Evolutionary conservation across 2,797 vertebrate genomes (phyloP).

Genomic region (Anabacerthia variegaticeps): DNA sequence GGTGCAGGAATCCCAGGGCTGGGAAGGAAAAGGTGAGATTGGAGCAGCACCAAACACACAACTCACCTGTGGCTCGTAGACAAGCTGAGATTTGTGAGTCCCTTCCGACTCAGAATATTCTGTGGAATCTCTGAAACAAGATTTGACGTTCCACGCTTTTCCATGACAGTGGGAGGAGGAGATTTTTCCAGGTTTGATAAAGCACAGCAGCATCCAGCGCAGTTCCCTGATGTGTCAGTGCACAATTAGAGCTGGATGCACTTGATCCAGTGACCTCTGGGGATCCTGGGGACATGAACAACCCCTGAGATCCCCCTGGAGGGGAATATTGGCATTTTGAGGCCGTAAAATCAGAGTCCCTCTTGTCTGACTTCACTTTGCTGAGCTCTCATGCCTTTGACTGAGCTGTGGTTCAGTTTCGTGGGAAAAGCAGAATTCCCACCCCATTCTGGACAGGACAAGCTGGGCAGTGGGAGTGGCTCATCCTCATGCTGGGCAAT

Average conservation of each 20-base stretch:
- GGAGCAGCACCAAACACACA: background rate
- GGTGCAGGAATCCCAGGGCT: background rate
- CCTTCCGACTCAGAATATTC: background rate
- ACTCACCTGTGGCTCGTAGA: background rate
- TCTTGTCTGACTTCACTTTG: background rate
- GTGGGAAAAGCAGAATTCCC: background rate
- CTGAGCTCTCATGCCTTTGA: background rate
- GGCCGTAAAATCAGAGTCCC: background rate
- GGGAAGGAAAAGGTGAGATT: background rate
- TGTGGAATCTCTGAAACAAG: background rate
- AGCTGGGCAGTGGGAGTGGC: background rate
- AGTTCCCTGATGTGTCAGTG: background rate
- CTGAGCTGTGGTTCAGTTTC: background rate
- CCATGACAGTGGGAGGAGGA: background rate
- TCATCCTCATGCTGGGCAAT: background rate
- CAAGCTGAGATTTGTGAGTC: background rate
- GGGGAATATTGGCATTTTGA: background rate
- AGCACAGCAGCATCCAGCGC: background rate
- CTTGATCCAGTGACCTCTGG: background rate
- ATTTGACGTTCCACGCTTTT: accelerated
- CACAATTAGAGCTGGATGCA: background rate
- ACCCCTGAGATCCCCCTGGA: accelerated
- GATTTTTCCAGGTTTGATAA: background rate
- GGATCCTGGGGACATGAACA: background rate
- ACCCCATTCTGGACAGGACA: accelerated